phyloP scores from a whole-genome alignment of 2,888 invertebrate species.

The Acutogordius australiensis region DNA sequence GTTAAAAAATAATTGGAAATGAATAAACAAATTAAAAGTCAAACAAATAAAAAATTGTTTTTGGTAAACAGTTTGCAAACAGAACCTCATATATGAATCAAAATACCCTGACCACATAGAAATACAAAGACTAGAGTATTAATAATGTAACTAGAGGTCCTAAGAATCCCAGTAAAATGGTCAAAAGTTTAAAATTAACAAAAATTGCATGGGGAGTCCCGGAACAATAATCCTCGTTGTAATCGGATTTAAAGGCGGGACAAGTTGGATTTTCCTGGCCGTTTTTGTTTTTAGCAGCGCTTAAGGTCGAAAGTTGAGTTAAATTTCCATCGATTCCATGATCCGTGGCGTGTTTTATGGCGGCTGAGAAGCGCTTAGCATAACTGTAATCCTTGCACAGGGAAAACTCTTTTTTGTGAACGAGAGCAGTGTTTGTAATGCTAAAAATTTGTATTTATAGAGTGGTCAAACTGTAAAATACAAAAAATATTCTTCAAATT shows the following conservation, averaged over 20 bases:
- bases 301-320: too few relatives aligned
- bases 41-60: too few relatives aligned
- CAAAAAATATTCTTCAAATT: too few relatives aligned
- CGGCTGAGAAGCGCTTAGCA: background rate
- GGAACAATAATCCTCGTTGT: background rate
- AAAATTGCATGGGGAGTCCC: background rate
- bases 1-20: too few relatives aligned
- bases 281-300: background rate
- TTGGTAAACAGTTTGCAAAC: too few relatives aligned
- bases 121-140: too few relatives aligned
- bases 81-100: too few relatives aligned
- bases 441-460: background rate
- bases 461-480: too few relatives aligned
- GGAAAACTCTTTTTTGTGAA: background rate
- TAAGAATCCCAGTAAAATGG: background rate
- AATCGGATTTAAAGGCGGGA: background rate
- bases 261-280: background rate
- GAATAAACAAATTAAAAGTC: too few relatives aligned
- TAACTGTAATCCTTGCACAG: slow-evolving; percentile 4
- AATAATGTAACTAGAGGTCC: background rate
- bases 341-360: too few relatives aligned
- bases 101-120: too few relatives aligned
- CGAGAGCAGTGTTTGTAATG: background rate
- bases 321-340: too few relatives aligned
- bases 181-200: background rate